A percentile compares a stretch with the other conserved stretches of the same genome.
phyloP scores from a whole-genome alignment of 2,888 invertebrate genomes.

The Andrena bucephala region DNA sequence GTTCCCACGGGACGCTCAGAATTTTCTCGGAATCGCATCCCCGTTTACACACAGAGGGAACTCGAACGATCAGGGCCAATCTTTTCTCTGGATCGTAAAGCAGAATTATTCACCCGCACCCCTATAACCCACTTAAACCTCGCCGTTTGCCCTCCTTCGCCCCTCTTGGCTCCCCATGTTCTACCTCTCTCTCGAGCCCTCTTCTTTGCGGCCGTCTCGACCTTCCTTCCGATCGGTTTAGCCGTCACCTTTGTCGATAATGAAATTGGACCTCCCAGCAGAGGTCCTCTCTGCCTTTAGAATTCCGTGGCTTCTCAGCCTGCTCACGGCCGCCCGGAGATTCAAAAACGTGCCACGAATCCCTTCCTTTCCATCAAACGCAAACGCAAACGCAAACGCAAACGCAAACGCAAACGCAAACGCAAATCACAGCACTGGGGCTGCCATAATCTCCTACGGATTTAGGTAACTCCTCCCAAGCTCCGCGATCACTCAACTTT shows the following conservation, averaged over 20 bases:
- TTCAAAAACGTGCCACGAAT: slow-evolving; percentile 44
- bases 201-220: slow-evolving; percentile 4
- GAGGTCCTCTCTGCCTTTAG: neutral
- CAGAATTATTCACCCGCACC: slow-evolving; percentile 29
- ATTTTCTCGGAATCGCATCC: neutral
- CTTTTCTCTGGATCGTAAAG: slow-evolving; percentile 32
- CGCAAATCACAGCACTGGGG: no score
- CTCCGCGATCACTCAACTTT: no score
- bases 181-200: neutral
- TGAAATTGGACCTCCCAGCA: slow-evolving; percentile 36
- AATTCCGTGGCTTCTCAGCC: neutral
- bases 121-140: slow-evolving; percentile 29
- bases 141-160: neutral
- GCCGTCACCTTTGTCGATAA: slow-evolving; percentile 35
- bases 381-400: neutral
- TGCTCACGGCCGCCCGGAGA: slow-evolving; percentile 14
- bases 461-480: no score
- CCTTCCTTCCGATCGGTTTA: slow-evolving; percentile 28
- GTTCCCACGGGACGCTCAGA: neutral
- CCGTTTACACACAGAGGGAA: slow-evolving; percentile 15
- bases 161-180: neutral
- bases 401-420: neutral
- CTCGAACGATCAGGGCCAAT: slow-evolving; percentile 31
- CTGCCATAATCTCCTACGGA: no score
- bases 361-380: neutral